Evolutionary conservation across 2,113 vertebrate species (phyloP), one percentile per base, ranked within the genome.

Genomic region (Ellobius talpinus): DNA sequence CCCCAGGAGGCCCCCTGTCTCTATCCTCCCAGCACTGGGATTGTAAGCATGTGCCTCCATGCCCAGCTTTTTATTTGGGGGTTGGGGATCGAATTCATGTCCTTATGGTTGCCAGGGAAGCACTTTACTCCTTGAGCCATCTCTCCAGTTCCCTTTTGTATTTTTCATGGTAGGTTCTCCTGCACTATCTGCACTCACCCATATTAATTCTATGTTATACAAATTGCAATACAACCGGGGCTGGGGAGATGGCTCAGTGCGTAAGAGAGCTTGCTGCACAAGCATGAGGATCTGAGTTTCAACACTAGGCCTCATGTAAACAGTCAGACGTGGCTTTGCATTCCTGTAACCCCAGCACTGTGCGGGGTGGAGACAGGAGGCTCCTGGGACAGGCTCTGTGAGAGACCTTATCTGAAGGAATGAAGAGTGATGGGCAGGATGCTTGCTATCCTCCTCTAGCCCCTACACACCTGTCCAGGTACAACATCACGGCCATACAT

Each of bases 161-260:
- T 66, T 96, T 94, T 68, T 90, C 74, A 61, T 79, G 63, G 39
- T 84, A 87, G 2, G 10, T 91, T 93, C 70, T 90, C 50, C 26
- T 76, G 1, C 74, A 42, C 89, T 91, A 45, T 66, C 68, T 50
- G 2, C 39, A 72, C 87, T 63, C 14, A 90, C 21, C 42, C 50
- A 66, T 31, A 39, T 70, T 12, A 45, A 16, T 74, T 31, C 87
- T 55, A 47, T 88, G 47, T 72, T 45, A 91, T 74, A 63, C 90
- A 93, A 89, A 39, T 87, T 87, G 73, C 45, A 90, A 50, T 52
- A 73, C 90, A 94, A 73, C 58, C 0, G 52, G 52, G 36, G 23
- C 79, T 29, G 3, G 55, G 47, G 36, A 82, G 55, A 39, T 61
- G 52, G 12, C 52, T 82, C 12, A 9, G 52, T 61, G 79, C 0